Percentiles rank a stretch among this genome's conserved stretches.
phyloP scores from a whole-genome alignment of 2,797 vertebrate genomes.

The Novumbra hubbsi region DNA sequence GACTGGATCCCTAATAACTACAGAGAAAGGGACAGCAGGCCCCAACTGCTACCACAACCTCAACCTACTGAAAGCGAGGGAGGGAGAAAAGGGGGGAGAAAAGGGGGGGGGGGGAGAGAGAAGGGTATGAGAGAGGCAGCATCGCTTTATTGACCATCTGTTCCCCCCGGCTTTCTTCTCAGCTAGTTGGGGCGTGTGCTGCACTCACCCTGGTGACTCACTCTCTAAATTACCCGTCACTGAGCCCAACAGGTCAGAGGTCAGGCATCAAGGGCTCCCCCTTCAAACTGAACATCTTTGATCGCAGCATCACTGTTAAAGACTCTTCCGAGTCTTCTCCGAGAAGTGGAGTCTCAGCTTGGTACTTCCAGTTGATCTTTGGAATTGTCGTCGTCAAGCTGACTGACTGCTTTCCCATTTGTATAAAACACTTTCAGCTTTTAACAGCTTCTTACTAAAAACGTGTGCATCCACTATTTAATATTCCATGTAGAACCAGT shows the following conservation, averaged over 20 bases:
- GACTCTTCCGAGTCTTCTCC: background rate
- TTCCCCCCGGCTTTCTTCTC: conserved; percentile 33
- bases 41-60: background rate
- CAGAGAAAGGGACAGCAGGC: background rate
- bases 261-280: background rate
- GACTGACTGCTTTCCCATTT: background rate
- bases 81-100: background rate
- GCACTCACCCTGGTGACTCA: conserved; percentile 9
- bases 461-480: background rate
- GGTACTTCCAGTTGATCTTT: background rate
- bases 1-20: conserved; percentile 62
- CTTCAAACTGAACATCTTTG: background rate
- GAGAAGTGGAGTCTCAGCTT: background rate
- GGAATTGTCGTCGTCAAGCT: background rate
- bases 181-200: conserved; percentile 13
- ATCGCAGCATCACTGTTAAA: background rate
- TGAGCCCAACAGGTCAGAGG: background rate
- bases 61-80: background rate
- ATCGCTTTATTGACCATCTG: conserved; percentile 41
- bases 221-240: background rate
- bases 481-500: background rate
- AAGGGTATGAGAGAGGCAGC: background rate
- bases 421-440: background rate
- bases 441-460: too few species aligned
- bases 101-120: background rate